Base-by-base conservation (phyloP, 2,888 invertebrate genomes). In the Dasysyrphus albostriatus region DNA sequence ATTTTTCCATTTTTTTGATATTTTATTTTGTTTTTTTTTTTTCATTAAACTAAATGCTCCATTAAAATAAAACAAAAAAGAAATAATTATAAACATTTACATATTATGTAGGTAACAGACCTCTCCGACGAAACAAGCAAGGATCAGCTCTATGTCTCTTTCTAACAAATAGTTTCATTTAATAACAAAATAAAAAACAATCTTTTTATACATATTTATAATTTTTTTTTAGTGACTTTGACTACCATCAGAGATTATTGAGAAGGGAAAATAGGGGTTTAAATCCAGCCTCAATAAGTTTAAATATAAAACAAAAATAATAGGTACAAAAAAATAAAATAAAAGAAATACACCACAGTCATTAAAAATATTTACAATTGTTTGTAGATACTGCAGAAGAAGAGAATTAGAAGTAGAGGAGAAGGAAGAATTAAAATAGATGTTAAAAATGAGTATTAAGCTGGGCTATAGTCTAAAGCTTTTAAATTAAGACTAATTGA, bases 81-180 rank as follows among this genome's bases (percentile, higher is more conserved):
- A 69, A 80, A 67, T n/a, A 58, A 70, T 34, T 9, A 49, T 34
- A 82, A 49, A 88, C 76, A 84, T 81, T 84, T 88, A 88, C 76
- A 88, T 73, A 59, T 6, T 61, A 59, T 59, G 34, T 65, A 89
- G 88, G 88, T 89, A 89, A 89, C 89, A 89, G 88, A 88, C 88
- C 89, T 89, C 88, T 67, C 67, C 49, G 49, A 67, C 88, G 88
- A 88, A 74, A 54, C 70, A 78, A 89, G 88, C 85, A 84, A 88
- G 88, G 88, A 89, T 88, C 89, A 87, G 87, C 85, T 85, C 39
- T 78, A 58, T 79, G 54, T 76, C 65, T 67, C 34, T 51, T 77
- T 54, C 58, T 69, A 69, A 69, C 51, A 69, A 29, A 79, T 78
- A 63, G 75, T 78, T 80, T 77, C 75, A 75, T 47, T 79, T 81